phyloP scores from a whole-genome alignment of 2,797 vertebrate species.

The Coilia nasus region DNA sequence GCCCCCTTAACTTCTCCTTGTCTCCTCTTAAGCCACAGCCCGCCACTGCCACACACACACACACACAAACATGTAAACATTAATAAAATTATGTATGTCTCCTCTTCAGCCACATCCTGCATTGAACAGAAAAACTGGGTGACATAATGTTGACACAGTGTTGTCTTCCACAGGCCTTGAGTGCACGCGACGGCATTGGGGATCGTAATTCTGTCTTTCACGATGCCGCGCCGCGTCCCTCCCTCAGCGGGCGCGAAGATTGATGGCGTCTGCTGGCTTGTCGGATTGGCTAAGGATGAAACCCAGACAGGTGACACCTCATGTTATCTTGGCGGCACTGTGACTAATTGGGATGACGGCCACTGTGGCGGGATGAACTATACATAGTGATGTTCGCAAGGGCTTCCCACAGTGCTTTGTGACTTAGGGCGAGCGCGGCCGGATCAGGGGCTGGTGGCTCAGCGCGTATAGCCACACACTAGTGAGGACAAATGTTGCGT shows the following conservation, averaged over 20 bases:
- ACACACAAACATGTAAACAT: too few relatives aligned
- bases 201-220: constrained; percentile 22
- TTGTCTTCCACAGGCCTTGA: not conserved
- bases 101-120: too few relatives aligned
- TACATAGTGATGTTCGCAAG: too few relatives aligned
- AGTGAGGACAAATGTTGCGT: too few relatives aligned
- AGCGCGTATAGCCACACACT: too few relatives aligned
- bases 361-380: constrained; percentile 26
- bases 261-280: constrained; percentile 20
- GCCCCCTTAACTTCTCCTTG: not conserved
- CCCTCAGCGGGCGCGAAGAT: constrained; percentile 4
- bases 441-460: constrained; percentile 9
- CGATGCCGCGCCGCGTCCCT: not conserved
- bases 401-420: constrained; percentile 20
- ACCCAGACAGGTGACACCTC: constrained; percentile 12
- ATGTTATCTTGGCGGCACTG: not conserved
- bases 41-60: too few relatives aligned
- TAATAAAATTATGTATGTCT: too few relatives aligned
- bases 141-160: constrained; percentile 17
- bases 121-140: not conserved
- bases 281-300: not conserved
- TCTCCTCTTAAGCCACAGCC: too few relatives aligned
- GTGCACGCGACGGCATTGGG: not conserved
- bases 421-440: constrained; percentile 8
- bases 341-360: constrained; percentile 25